phyloP scores from a whole-genome alignment of 1,140 invertebrate genomes.

The Drosophila teissieri region DNA sequence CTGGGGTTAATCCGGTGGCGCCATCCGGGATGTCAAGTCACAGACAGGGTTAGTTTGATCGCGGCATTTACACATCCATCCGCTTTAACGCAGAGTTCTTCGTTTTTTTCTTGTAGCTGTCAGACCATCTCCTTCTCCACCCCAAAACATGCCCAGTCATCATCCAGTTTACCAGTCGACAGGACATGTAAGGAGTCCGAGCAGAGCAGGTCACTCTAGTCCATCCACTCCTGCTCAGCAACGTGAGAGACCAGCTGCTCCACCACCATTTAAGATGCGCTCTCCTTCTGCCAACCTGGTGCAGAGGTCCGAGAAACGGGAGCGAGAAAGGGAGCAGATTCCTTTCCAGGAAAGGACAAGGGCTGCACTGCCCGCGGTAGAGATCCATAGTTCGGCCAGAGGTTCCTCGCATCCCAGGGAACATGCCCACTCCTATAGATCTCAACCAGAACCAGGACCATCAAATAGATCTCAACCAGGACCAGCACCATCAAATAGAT shows the following conservation, averaged over 20 bases:
- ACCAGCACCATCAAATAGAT: neutral
- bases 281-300: neutral
- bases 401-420: neutral
- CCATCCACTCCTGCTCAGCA: neutral
- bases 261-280: neutral
- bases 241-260: neutral
- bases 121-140: neutral
- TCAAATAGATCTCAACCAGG: neutral
- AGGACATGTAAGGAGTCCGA: neutral
- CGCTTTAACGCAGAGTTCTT: neutral
- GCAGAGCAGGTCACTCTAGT: neutral
- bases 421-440: neutral
- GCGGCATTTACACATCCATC: neutral
- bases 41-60: conserved; percentile 6
- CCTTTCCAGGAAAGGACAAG: neutral
- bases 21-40: neutral
- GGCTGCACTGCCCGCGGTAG: neutral
- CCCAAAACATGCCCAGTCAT: neutral
- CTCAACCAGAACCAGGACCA: neutral
- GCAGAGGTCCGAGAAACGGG: neutral
- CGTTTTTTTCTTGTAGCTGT: neutral
- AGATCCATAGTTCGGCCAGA: neutral
- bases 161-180: neutral
- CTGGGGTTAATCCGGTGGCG: neutral
- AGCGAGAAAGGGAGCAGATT: neutral